Evolutionary conservation across 2,797 vertebrate genomes (phyloP), one percentile per base, ranked within the genome.

Genomic region (Apogon talboti): DNA sequence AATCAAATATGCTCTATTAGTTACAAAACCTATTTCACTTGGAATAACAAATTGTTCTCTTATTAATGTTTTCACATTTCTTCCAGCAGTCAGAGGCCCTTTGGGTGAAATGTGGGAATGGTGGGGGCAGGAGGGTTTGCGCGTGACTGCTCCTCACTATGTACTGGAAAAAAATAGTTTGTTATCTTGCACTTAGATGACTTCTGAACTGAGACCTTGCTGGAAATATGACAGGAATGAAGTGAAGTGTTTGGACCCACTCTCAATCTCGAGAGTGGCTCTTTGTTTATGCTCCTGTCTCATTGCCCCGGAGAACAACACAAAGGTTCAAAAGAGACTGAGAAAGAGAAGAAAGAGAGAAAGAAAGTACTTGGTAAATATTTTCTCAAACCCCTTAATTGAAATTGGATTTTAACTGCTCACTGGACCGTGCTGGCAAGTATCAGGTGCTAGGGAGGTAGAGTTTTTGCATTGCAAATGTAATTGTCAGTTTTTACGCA

Each of bases 401-500:
- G 72, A 91, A 93, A 92, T 92, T 86, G 85, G 87, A 91, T 91
- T 91, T 91, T 85, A 90, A 88, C 81, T 87, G 85, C 80, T 89
- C 24, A 16, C 66, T 85, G 79, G 82, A 84, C 82, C 76, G 19
- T 63, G 44, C 82, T 70, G 71, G 80, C 59, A 73, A 66, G 82
- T 87, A 81, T 78, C 78, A 76, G 78, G 75, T 81, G 81, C 74
- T 57, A 52, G 78, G 49, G 59, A 84, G 70, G 59, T 35, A 64
- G 69, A 6, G 21, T 58, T 86, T 92, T 91, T 92, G 91, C 89
- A 93, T 86, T 93, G 90, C 91, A 91, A 92, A 93, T 93, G 90
- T 89, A 88, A 93, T 93, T 90, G 79, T 73, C 60, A 9, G 35
- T 50, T 66, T 42, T 43, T 67, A 53, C 2, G 43, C 48, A 47